These are phyloP conservation scores for Delichon dasypus DNA, from an alignment of 2,797 vertebrate genomes.

Conservation along the genomic window DNA sequence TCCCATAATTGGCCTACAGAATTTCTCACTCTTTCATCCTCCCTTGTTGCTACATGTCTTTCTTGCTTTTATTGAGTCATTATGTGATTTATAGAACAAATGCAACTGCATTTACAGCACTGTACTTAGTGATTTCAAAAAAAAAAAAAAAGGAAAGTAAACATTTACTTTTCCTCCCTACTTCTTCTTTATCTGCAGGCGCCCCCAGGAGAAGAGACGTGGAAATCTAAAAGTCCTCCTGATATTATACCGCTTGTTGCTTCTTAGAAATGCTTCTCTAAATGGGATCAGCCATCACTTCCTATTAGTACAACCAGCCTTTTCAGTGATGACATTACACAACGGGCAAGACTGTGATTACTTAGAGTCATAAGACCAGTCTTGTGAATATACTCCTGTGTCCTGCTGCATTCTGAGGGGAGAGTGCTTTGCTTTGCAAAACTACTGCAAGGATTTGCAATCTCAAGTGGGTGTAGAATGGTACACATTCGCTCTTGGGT, in stretches of 20 bases:
- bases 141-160: not conserved
- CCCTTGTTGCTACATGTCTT: not conserved
- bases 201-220: constrained; percentile 46
- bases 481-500: not conserved
- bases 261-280: constrained; percentile 53
- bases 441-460: constrained; percentile 31
- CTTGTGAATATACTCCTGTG: constrained; percentile 56
- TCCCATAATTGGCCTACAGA: not conserved
- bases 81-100: constrained; percentile 40
- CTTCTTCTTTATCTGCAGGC: constrained; percentile 17
- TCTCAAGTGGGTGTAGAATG: not conserved
- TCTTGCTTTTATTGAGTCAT: constrained; percentile 20
- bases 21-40: constrained; percentile 11
- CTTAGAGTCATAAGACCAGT: constrained; percentile 67
- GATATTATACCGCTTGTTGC: constrained; percentile 47
- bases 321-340: constrained; percentile 62
- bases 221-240: constrained; percentile 49
- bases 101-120: constrained; percentile 1
- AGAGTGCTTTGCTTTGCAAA: constrained; percentile 52
- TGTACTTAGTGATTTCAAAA: not conserved
- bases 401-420: not conserved
- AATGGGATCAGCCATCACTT: constrained; percentile 75
- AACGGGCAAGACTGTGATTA: constrained; percentile 53
- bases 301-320: constrained; percentile 71
- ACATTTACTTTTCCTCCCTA: constrained; percentile 23